Evolutionary conservation across 2,113 vertebrate genomes (phyloP).

Genomic region (Semicossyphus pulcher): DNA sequence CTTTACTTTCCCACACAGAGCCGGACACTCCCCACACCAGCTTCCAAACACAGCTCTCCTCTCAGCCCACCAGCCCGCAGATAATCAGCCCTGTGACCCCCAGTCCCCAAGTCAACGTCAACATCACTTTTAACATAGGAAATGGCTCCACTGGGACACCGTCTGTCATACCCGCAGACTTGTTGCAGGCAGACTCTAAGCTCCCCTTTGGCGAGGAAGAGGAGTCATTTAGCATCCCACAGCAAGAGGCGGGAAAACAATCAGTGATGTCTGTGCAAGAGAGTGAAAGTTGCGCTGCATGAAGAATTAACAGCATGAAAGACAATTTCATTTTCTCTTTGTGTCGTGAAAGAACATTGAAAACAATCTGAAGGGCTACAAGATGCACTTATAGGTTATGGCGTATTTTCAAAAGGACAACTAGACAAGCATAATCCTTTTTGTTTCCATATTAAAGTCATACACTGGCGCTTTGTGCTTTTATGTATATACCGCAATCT

Average conservation of each 20-base stretch:
- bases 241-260: slow-evolving; percentile 77
- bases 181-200: slow-evolving; percentile 35
- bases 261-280: slow-evolving; percentile 72
- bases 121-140: slow-evolving; percentile 76
- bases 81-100: slow-evolving; percentile 55
- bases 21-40: slow-evolving; percentile 30
- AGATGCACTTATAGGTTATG: background rate
- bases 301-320: slow-evolving; percentile 15
- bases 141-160: slow-evolving; percentile 51
- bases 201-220: slow-evolving; percentile 74
- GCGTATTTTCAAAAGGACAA: background rate
- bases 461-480: slow-evolving; percentile 20
- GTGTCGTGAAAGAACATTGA: background rate
- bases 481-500: slow-evolving; percentile 44
- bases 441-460: slow-evolving; percentile 1
- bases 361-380: slow-evolving; percentile 1
- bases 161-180: slow-evolving; percentile 24
- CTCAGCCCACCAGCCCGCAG: slow-evolving; percentile 60
- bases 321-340: background rate
- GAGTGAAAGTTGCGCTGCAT: slow-evolving; percentile 28
- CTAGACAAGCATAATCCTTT: background rate
- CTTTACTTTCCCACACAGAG: slow-evolving; percentile 51
- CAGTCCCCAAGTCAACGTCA: slow-evolving; percentile 78
- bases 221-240: slow-evolving; percentile 59
- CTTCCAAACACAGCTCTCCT: slow-evolving; percentile 41